phyloP scores from a whole-genome alignment of 92 coral and sea anemone genomes.

The Parazoanthus darwini region DNA sequence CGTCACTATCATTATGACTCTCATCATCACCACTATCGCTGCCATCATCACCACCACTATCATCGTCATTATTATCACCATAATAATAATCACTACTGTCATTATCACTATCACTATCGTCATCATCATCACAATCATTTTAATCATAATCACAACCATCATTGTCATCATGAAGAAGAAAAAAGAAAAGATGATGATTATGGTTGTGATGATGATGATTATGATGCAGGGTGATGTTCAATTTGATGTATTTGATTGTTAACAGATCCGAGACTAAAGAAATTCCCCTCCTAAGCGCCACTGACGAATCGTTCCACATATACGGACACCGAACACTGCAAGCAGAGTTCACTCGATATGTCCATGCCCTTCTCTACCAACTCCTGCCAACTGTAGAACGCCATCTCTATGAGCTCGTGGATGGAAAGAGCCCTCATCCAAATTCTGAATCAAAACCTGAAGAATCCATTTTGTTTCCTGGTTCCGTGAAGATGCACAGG shows the following conservation, averaged over 20 bases:
- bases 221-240: not conserved
- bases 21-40: no score
- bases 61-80: no score
- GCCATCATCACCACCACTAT: no score
- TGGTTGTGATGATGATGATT: no score
- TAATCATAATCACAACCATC: no score
- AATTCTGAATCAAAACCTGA: conserved; percentile 4
- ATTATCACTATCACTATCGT: no score
- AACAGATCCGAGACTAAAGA: not conserved
- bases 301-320: conserved; percentile 26
- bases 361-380: conserved; percentile 41
- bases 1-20: no score
- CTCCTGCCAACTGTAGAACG: conserved; percentile 48
- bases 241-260: not conserved
- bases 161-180: no score
- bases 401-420: conserved; percentile 50
- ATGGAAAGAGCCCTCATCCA: conserved; percentile 27
- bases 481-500: conserved; percentile 60
- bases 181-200: no score
- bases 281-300: not conserved
- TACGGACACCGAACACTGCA: conserved; percentile 28
- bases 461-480: conserved; percentile 40
- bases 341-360: conserved; percentile 29
- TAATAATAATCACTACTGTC: no score
- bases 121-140: no score